Evolutionary conservation across 2,888 invertebrate species (phyloP), one percentile per base, ranked within the genome.

Genomic region (Micoletzkya japonica): DNA sequence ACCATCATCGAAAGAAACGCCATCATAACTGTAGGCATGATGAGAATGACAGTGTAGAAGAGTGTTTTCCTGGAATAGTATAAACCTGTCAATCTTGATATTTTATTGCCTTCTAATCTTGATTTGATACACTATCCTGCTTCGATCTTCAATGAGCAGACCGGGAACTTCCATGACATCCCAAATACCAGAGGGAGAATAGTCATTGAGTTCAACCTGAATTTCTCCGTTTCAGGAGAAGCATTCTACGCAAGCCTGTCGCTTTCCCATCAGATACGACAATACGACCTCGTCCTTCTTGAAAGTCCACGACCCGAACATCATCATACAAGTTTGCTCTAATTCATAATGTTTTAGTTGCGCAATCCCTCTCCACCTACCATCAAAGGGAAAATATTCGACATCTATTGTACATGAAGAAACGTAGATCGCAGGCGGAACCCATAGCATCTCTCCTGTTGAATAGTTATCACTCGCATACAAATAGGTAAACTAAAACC

Each of bases 21-120:
- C 88, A 99, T 98, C 80, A 98, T 89, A 73, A 98, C 96, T 50
- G 97, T 97, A 44, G 98, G 98, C 82, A 98, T 90, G 86, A 98
- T 97, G 87, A 98, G 91, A 88, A 99, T 98, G 82, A 98, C 96
- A 4, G 98, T 98, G 88, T 98, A 98, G 89, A 98, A 98, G 71
- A 98, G 89, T 4, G 98, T 97, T 88, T 99, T 98, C 79, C 85
- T 56, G 70, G 1, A 61, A 58, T n/a, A 7, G 49, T 28, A 30
- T 10, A 58, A 54, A 17, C n/a, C 56, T 20, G 56, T 54, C 56
- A 26, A 24, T 24, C 56, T 54, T 54, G n/a, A 26, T 10, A 54
- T 10, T 17, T 17, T 17, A 7, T 26, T 10, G 78, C 82, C 83
- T 70, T 44, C 84, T 60, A 17, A 85, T 85, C 39, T 74, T 71